phyloP scores from a whole-genome alignment of 2,113 vertebrate genomes.

The Cochlearius cochlearius region DNA sequence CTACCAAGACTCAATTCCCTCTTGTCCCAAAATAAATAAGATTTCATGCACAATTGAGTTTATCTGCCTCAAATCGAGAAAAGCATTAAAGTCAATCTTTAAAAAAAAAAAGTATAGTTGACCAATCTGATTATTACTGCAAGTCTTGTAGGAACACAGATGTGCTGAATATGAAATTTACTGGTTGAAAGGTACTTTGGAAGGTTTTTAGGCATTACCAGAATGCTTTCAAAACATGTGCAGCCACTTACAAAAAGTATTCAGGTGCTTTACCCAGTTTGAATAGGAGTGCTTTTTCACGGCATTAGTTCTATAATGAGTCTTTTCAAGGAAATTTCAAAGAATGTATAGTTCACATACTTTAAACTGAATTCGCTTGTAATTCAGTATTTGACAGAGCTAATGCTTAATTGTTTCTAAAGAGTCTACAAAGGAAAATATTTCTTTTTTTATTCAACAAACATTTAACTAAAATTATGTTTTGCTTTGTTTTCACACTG shows the following conservation, averaged over 20 bases:
- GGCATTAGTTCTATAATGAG: constrained; percentile 62
- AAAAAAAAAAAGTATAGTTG: constrained; percentile 65
- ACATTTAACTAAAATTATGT: constrained; percentile 59
- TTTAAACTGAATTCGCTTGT: constrained; percentile 72
- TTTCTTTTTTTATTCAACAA: constrained; percentile 61
- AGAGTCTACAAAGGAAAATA: constrained; percentile 72
- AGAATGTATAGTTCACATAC: constrained; percentile 67
- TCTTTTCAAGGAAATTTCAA: constrained; percentile 72
- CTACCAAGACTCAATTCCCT: constrained; percentile 24
- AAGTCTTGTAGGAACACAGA: constrained; percentile 60
- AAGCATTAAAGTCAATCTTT: constrained; percentile 70
- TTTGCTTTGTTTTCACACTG: constrained; percentile 48
- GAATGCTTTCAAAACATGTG: constrained; percentile 60
- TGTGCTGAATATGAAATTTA: constrained; percentile 59
- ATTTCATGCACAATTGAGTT: constrained; percentile 71
- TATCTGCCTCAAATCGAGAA: constrained; percentile 72
- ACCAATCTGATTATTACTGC: constrained; percentile 69
- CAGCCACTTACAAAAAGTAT: constrained; percentile 59
- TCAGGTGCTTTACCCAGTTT: constrained; percentile 62
- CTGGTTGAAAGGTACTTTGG: constrained; percentile 55
- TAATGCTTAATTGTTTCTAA: constrained; percentile 73
- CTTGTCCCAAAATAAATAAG: constrained; percentile 66
- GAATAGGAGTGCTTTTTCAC: constrained; percentile 61
- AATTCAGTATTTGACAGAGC: constrained; percentile 69
- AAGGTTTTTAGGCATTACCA: constrained; percentile 45